These are phyloP conservation scores for Caerostris extrusa DNA, from an alignment of 1,140 invertebrate species.

Conservation along the genomic window DNA sequence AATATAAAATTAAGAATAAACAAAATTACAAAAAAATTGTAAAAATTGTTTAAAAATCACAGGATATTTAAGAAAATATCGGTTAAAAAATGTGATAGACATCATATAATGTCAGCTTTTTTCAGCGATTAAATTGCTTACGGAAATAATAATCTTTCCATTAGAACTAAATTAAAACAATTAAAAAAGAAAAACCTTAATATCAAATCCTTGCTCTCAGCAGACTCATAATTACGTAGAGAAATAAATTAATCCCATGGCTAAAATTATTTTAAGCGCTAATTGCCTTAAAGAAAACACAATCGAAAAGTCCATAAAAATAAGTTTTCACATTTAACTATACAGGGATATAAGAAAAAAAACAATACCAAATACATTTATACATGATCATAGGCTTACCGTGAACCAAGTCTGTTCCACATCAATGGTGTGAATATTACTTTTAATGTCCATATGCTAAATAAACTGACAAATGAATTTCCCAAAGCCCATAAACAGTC, in stretches of 20 bases:
- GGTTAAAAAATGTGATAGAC: no score
- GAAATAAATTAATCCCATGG: no score
- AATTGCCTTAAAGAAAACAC: conserved; percentile 3
- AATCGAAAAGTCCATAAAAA: conserved; percentile 4
- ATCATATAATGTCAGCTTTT: no score
- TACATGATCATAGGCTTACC: background rate
- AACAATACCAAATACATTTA: background rate
- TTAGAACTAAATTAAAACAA: background rate
- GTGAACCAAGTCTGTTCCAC: background rate
- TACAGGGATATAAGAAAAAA: background rate
- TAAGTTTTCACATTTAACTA: background rate
- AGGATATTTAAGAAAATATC: no score
- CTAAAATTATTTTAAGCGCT: conserved; percentile 14
- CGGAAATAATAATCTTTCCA: background rate
- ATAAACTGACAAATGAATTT: conserved; percentile 39
- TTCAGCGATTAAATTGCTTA: no score
- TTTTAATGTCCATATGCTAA: conserved; percentile 43
- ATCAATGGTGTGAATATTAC: conserved; percentile 29
- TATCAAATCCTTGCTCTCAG: background rate
- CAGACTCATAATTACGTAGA: background rate
- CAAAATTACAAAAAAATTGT: no score
- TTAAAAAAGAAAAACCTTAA: background rate
- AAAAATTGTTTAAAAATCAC: no score
- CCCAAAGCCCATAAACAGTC: conserved; percentile 21
- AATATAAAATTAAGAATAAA: no score